Evolutionary conservation across 2,797 vertebrate genomes (phyloP).

Genomic region (Sylvilagus floridanus): DNA sequence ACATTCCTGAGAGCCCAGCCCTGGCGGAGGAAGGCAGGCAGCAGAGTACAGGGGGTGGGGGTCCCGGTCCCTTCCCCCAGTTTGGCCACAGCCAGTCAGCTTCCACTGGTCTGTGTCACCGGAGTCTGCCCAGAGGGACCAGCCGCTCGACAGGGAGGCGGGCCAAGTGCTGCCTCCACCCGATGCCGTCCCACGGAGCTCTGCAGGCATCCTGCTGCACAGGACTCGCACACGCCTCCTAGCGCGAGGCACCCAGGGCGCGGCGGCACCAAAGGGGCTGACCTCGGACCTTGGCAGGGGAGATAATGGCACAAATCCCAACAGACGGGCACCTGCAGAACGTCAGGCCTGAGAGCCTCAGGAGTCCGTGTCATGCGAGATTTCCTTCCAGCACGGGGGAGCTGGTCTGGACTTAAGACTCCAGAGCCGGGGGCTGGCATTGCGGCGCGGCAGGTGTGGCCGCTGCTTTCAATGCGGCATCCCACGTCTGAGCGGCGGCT

Average conservation of each 20-base stretch:
- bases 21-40: neutral
- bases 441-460: neutral
- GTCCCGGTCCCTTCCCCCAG: neutral
- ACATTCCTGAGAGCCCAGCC: neutral
- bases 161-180: neutral
- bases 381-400: neutral
- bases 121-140: neutral
- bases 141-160: neutral
- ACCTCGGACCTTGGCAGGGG: neutral
- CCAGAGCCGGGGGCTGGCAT: neutral
- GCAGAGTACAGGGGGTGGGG: neutral
- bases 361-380: neutral
- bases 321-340: neutral
- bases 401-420: neutral
- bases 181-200: neutral
- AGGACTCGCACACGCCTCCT: neutral
- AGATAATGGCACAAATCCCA: neutral
- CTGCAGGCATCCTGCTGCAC: neutral
- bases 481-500: no score
- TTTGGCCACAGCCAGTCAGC: neutral
- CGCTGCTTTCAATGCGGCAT: no score
- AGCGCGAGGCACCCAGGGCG: neutral
- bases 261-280: neutral
- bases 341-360: neutral
- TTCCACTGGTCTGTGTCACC: accelerated